Conservation (phyloP, 2,888 invertebrate species). For the Germaria angustata region DNA sequence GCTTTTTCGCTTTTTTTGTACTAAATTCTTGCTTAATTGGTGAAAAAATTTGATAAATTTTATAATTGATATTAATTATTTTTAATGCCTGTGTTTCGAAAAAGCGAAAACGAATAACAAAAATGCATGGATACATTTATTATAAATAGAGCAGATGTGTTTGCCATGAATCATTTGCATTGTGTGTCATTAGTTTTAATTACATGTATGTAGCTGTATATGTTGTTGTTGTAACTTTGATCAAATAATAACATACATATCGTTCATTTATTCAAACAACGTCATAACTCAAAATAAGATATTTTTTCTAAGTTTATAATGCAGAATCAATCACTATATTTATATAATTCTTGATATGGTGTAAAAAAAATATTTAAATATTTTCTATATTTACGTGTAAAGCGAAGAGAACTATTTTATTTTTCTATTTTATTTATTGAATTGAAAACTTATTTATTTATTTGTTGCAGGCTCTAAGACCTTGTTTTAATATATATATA, state of each 20-base stretch:
- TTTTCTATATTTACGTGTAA: too few relatives aligned
- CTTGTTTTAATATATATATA: too few relatives aligned
- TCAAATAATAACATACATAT: neutral
- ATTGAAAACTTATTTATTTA: too few relatives aligned
- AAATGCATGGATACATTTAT: conserved; percentile 3
- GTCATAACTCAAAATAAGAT: too few relatives aligned
- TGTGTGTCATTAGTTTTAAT: conserved; percentile 39
- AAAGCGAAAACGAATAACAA: neutral
- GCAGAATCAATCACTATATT: too few relatives aligned
- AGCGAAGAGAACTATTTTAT: too few relatives aligned
- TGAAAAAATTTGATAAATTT: conserved; percentile 27
- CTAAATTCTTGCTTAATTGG: conserved; percentile 30
- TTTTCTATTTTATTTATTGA: too few relatives aligned
- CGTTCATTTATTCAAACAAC: too few relatives aligned
- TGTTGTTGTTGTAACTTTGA: neutral
- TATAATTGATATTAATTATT: conserved; percentile 52
- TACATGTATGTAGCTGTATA: neutral
- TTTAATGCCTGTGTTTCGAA: neutral
- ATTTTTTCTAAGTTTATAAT: too few relatives aligned
- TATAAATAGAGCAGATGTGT: conserved; percentile 46
- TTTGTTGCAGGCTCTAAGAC: too few relatives aligned
- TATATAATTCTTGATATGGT: too few relatives aligned
- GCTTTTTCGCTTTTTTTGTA: neutral
- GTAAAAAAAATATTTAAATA: too few relatives aligned
- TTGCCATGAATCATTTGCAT: conserved; percentile 59